Evolutionary conservation across 35 echinoderm and acorn worm genomes (phyloP), one percentile per base, ranked within the genome.

Genomic region (Eucidaris tribuloides): DNA sequence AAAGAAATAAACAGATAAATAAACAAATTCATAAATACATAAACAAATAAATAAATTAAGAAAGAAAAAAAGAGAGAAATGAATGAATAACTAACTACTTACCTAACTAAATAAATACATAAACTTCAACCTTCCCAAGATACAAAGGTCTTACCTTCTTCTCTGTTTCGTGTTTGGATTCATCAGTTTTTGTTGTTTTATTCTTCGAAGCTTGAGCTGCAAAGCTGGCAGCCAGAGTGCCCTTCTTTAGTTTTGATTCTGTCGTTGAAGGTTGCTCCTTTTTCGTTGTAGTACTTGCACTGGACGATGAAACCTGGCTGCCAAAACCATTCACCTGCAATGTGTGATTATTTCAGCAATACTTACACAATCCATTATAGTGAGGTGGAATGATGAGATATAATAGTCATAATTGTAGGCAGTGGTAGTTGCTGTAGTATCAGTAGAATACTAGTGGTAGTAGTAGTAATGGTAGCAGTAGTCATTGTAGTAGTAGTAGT

Each of bases 321-420:
- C 68, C 68, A 74, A 74, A 74, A 25, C 68, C 68, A 74, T 74
- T 74, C 3, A 74, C 68, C 68, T 74, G 68, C n/a, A n/a, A n/a
- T n/a, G n/a, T n/a, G n/a, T n/a, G n/a, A n/a, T n/a, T 41, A 19
- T 74, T 2, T 25, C 2, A 74, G 22, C 1, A 43, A 25, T 6
- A 5, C 61, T 34, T 32, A 14, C 29, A n/a, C n/a, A 64, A 27
- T 2, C 27, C 30, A 64, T 32, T 0, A 59, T 4, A 15, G 56
- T 15, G 7, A 58, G 30, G 30, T 20, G 30, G 9, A 4, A 22
- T 24, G 32, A n/a, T 61, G 9, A 59, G 1, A 28, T 20, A 59
- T 24, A 13, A 59, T 18, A 2, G 13, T 17, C 48, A 59, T 59
- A 17, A n/a, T n/a, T n/a, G n/a, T n/a, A 17, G 18, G 22, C 11